Conservation (phyloP, 2,113 vertebrate genomes). For the Chiloscyllium plagiosum region DNA sequence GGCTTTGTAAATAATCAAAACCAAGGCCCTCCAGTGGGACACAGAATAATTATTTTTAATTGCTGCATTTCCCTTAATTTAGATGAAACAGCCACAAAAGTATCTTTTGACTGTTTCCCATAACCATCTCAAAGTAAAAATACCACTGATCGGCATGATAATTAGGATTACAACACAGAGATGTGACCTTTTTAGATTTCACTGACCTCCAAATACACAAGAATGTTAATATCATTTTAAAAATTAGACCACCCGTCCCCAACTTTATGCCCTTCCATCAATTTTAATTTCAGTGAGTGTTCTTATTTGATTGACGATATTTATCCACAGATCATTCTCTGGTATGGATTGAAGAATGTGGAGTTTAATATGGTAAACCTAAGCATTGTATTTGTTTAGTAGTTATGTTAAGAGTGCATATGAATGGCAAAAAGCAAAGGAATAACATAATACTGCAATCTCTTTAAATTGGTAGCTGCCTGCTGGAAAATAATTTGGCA, state of each 20-base stretch:
- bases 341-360: not conserved
- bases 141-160: not conserved
- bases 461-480: not conserved
- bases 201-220: not conserved
- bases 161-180: constrained; percentile 10
- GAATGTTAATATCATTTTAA: not conserved
- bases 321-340: not conserved
- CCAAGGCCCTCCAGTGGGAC: not conserved
- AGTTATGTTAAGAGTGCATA: not conserved
- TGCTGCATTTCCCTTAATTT: constrained; percentile 34
- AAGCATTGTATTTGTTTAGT: not conserved
- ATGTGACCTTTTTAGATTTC: not conserved
- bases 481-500: not conserved
- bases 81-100: constrained; percentile 22
- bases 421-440: not conserved
- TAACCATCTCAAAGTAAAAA: constrained; percentile 25
- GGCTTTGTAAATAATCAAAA: constrained; percentile 31
- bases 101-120: constrained; percentile 30
- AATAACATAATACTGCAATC: not conserved
- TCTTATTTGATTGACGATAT: not conserved
- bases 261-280: not conserved
- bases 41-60: constrained; percentile 35
- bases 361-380: not conserved
- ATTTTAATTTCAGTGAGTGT: not conserved
- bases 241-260: not conserved